Base-by-base conservation (phyloP, 1,140 invertebrate species). In the Drosophila quadrilineata region DNA sequence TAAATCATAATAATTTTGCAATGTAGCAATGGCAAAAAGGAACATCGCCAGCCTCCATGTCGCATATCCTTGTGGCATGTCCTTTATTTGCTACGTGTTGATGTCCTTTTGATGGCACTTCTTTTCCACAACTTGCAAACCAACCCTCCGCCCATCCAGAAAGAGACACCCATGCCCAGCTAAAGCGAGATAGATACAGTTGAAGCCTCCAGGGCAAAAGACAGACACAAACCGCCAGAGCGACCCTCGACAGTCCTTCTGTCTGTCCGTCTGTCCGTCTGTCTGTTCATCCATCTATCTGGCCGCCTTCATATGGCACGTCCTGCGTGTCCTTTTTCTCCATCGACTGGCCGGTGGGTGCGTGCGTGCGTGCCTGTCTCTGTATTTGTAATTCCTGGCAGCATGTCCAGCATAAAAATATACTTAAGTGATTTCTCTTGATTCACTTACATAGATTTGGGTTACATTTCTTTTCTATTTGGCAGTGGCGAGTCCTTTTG, bases 1-100 rank as follows among this genome's bases (percentile, higher is more conserved):
- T 84, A 84, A 84, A 84, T 84, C 79, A 84, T 84, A 84, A 84
- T 84, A 84, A 84, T 84, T 84, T 84, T 84, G 79, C 79, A 85
- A 84, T 84, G 77, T 85, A 74, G 79, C 79, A 79, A 79, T 85
- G 79, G 77, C 70, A 74, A 53, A 85, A 85, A 77, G 73, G 60
- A 57, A n/a, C 46, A 50, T 21, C 48, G 19, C 24, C 57, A 50
- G 65, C 50, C 52, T 63, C 40, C 35, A 50, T 67, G 57, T 67
- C 64, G 77, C 76, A 82, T 76, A 82, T 82, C 79, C 80, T 84
- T 84, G 74, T 84, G 77, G 79, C 77, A 85, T 84, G 79, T 84
- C 79, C 82, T 85, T 84, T 84, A 84, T 84, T 84, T 85, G 79
- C 79, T 84, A 84, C 79, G 79, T 84, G 79, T 84, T 84, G 79